A percentile compares a stretch with the other conserved stretches of the same genome.
phyloP scores from a whole-genome alignment of 2,888 invertebrate species.

The Chymomyza caudatula region DNA sequence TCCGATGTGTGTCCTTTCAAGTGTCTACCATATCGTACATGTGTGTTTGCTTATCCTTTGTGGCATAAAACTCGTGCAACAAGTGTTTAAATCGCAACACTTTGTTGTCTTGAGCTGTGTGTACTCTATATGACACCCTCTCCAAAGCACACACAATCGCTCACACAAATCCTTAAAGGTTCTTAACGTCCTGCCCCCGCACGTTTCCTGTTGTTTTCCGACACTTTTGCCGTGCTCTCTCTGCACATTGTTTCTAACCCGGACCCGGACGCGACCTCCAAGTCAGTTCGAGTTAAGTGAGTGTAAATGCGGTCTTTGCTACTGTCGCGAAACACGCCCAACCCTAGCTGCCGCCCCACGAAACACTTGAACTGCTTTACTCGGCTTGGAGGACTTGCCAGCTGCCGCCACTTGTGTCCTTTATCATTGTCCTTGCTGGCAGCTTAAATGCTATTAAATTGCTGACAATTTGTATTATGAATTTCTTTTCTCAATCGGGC shows the following conservation, averaged over 20 bases:
- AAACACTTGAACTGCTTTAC: constrained; percentile 1
- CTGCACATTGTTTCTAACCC: neutral
- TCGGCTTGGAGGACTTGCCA: neutral
- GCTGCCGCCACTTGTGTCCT: constrained; percentile 5
- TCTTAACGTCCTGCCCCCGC: constrained; percentile 68
- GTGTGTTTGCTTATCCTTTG: constrained; percentile 2
- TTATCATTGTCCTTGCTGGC: constrained; percentile 34
- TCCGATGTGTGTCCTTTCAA: constrained; percentile 11
- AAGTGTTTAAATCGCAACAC: constrained; percentile 66
- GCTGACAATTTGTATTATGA: constrained; percentile 63
- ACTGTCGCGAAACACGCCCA: constrained; percentile 20
- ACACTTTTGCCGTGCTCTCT: constrained; percentile 22
- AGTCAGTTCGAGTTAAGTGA: constrained; percentile 60
- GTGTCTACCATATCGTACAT: neutral
- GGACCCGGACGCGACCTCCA: constrained; percentile 27
- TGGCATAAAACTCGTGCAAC: constrained; percentile 45
- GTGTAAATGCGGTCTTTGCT: constrained; percentile 60
- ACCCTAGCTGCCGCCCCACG: neutral
- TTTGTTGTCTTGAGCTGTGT: constrained; percentile 48
- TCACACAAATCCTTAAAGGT: constrained; percentile 61
- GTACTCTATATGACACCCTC: neutral
- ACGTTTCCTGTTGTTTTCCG: constrained; percentile 33
- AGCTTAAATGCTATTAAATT: constrained; percentile 70
- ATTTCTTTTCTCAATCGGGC: neutral
- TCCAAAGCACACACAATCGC: constrained; percentile 17